A percentile compares a stretch with the other conserved stretches of the same genome.
These are phyloP conservation scores for Trichomycterus rosablanca DNA, from an alignment of 2,113 vertebrate species.

Conservation along the genomic window DNA sequence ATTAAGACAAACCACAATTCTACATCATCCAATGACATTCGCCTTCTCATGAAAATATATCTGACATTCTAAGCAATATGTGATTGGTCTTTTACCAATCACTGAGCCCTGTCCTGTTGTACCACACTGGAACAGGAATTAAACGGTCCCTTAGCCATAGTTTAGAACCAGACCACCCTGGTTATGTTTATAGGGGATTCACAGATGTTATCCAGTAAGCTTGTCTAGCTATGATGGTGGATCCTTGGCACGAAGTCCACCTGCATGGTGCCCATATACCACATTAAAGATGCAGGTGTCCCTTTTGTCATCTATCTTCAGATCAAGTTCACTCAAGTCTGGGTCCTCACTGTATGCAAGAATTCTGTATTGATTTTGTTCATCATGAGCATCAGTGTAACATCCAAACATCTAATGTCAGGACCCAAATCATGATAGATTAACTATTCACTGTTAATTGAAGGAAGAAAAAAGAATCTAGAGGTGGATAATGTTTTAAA, in stretches of 20 bases:
- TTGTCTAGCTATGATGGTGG: conserved; percentile 24
- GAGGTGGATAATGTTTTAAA: no score
- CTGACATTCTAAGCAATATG: conserved; percentile 18
- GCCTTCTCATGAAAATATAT: no score
- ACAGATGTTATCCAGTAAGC: conserved; percentile 28
- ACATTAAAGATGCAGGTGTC: conserved; percentile 38
- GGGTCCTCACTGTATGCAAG: neutral
- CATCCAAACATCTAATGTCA: neutral
- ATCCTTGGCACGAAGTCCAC: conserved; percentile 20
- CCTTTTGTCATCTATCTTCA: conserved; percentile 20
- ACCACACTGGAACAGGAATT: conserved; percentile 25
- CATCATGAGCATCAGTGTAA: conserved; percentile 1
- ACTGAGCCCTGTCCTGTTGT: conserved; percentile 8
- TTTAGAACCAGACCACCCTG: conserved; percentile 41
- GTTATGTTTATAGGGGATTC: conserved; percentile 31
- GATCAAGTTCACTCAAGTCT: neutral
- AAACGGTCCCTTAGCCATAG: conserved; percentile 21
- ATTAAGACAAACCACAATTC: no score
- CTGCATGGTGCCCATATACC: conserved; percentile 39
- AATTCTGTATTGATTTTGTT: neutral
- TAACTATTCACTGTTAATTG: neutral
- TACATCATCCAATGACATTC: no score
- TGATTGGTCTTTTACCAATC: conserved; percentile 8
- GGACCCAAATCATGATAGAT: neutral
- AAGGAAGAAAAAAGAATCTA: neutral